Evolutionary conservation across 2,888 invertebrate genomes (phyloP).

Genomic region (Pomacea canaliculata): DNA sequence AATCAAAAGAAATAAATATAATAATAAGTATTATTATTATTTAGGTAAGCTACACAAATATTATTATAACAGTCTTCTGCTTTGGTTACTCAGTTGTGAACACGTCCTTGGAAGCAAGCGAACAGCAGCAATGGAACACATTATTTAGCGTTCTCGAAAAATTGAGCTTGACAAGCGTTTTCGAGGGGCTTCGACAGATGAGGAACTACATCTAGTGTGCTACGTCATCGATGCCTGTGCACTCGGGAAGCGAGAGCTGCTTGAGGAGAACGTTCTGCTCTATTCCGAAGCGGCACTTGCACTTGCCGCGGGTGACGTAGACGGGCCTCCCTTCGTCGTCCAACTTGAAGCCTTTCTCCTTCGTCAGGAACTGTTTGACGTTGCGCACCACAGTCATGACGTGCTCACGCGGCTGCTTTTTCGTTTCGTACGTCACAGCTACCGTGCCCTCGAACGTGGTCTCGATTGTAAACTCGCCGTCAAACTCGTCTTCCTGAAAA

Average conservation of each 20-base stretch:
- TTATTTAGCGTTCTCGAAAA: too few species aligned
- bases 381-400: slow-evolving; percentile 64
- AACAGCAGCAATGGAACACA: too few species aligned
- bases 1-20: too few species aligned
- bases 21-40: too few species aligned
- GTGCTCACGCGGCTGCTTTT: slow-evolving; percentile 62
- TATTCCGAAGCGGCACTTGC: slow-evolving; percentile 69
- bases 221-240: too few species aligned
- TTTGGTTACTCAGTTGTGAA: too few species aligned
- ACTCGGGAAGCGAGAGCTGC: slow-evolving; percentile 37
- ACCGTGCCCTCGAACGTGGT: slow-evolving; percentile 64
- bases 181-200: too few species aligned
- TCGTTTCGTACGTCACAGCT: slow-evolving; percentile 63
- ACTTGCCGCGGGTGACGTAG: slow-evolving; percentile 64
- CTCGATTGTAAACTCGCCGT: slow-evolving; percentile 64
- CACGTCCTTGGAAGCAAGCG: too few species aligned
- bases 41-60: too few species aligned
- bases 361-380: slow-evolving; percentile 63
- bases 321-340: slow-evolving; percentile 47
- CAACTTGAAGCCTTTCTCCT: slow-evolving; percentile 52
- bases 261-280: slow-evolving; percentile 68
- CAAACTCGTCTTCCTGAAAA: slow-evolving; percentile 61
- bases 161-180: too few species aligned
- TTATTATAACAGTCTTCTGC: too few species aligned
- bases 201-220: too few species aligned